Evolutionary conservation across 2,797 vertebrate genomes (phyloP).

Genomic region (Leptoclinus maculatus): DNA sequence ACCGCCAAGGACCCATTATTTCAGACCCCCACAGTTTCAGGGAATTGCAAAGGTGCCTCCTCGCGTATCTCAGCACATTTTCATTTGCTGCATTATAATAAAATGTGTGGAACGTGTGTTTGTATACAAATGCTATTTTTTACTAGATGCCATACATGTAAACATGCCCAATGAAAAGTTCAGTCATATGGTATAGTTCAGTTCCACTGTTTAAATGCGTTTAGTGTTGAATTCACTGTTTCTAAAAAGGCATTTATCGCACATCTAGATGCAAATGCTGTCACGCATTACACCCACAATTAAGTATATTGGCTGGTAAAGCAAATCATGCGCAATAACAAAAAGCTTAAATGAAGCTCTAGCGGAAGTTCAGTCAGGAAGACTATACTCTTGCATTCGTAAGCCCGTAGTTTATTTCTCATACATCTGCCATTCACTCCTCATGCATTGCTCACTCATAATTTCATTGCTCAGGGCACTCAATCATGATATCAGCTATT

Average conservation of each 20-base stretch:
- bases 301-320: background rate
- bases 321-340: background rate
- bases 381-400: too few relatives aligned
- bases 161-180: constrained; percentile 28
- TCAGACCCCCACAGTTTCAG: constrained; percentile 81
- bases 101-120: constrained; percentile 51
- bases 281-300: background rate
- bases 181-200: background rate
- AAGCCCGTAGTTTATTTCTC: too few relatives aligned
- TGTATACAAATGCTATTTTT: constrained; percentile 19
- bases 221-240: background rate
- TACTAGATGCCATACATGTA: constrained; percentile 10
- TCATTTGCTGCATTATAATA: constrained; percentile 70
- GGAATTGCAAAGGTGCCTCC: constrained; percentile 82
- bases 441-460: too few relatives aligned
- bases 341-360: background rate
- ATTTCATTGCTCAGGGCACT: too few relatives aligned
- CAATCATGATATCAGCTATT: too few relatives aligned
- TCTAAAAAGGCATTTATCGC: background rate
- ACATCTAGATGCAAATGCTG: background rate
- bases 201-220: background rate
- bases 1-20: constrained; percentile 83
- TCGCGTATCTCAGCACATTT: constrained; percentile 75
- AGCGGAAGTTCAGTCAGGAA: too few relatives aligned
- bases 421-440: too few relatives aligned